A percentile compares a stretch with the other conserved stretches of the same genome.
These are phyloP conservation scores for Patella ulyssiponensis DNA, from an alignment of 2,888 invertebrate genomes.

Conservation along the genomic window DNA sequence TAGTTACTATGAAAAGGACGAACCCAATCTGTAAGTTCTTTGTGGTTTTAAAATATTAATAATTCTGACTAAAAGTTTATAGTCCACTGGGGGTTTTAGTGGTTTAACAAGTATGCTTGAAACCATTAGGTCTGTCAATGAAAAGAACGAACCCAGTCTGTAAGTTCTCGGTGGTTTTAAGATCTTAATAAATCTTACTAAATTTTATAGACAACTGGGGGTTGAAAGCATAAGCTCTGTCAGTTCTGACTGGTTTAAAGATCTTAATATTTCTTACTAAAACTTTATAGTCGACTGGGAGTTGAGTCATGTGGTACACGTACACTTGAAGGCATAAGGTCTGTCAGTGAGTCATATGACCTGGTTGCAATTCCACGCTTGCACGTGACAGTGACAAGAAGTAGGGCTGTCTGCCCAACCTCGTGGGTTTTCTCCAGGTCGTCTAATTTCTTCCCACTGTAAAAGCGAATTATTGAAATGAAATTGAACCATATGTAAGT, in stretches of 20 bases:
- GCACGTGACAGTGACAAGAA: too few relatives aligned
- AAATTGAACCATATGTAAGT: too few relatives aligned
- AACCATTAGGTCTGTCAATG: constrained; percentile 75
- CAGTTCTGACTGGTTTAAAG: too few relatives aligned
- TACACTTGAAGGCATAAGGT: background rate
- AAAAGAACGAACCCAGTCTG: constrained; percentile 80
- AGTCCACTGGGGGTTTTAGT: background rate
- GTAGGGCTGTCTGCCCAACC: too few relatives aligned
- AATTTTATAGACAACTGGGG: background rate
- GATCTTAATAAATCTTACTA: background rate
- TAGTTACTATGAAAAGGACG: constrained; percentile 92
- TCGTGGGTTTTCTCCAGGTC: too few relatives aligned
- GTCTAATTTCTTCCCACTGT: too few relatives aligned
- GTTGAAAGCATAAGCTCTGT: background rate
- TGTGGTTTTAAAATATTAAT: background rate
- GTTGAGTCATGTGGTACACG: background rate
- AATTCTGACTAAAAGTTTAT: background rate
- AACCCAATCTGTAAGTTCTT: constrained; percentile 69
- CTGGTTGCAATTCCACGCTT: too few relatives aligned
- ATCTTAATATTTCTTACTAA: background rate
- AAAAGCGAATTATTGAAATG: too few relatives aligned
- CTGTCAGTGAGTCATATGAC: constrained; percentile 76
- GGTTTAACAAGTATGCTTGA: too few relatives aligned
- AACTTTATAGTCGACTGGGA: background rate
- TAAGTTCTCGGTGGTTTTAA: constrained; percentile 42